These are phyloP conservation scores for Aspidoscelis tigris DNA, from an alignment of 2,113 vertebrate genomes.

Conservation along the genomic window DNA sequence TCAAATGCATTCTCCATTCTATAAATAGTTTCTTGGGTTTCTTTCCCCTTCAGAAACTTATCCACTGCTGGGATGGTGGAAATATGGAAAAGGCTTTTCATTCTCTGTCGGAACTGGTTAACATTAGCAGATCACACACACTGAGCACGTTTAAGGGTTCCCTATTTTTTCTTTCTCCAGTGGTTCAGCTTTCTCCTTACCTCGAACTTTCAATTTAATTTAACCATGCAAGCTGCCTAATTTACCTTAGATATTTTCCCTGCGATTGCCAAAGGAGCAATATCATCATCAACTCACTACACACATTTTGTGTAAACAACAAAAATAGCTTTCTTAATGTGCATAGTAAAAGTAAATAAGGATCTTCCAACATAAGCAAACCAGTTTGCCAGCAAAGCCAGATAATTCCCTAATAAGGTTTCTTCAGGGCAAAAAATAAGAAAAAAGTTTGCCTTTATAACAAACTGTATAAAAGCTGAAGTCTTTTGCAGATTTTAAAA, in stretches of 20 bases:
- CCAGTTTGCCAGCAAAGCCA: conserved; percentile 1
- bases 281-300: conserved; percentile 39
- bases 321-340: conserved; percentile 30
- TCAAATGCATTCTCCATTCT: too few relatives aligned
- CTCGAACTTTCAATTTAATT: conserved; percentile 3
- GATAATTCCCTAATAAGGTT: conserved; percentile 24
- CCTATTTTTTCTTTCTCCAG: conserved; percentile 24
- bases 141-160: conserved; percentile 8
- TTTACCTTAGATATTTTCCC: conserved; percentile 47
- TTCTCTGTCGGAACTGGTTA: background rate
- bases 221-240: conserved; percentile 18
- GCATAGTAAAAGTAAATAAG: conserved; percentile 36
- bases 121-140: background rate
- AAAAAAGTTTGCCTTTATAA: conserved; percentile 15
- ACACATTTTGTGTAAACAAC: background rate
- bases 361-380: conserved; percentile 36
- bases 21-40: too few relatives aligned
- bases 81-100: conserved; percentile 14
- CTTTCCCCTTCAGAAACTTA: too few relatives aligned
- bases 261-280: conserved; percentile 35
- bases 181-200: conserved; percentile 11
- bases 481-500: conserved; percentile 30
- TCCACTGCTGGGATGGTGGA: too few relatives aligned
- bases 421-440: background rate
- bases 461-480: conserved; percentile 30